These are phyloP conservation scores for Acropternis orthonyx DNA, from an alignment of 2,797 vertebrate species.

Conservation along the genomic window DNA sequence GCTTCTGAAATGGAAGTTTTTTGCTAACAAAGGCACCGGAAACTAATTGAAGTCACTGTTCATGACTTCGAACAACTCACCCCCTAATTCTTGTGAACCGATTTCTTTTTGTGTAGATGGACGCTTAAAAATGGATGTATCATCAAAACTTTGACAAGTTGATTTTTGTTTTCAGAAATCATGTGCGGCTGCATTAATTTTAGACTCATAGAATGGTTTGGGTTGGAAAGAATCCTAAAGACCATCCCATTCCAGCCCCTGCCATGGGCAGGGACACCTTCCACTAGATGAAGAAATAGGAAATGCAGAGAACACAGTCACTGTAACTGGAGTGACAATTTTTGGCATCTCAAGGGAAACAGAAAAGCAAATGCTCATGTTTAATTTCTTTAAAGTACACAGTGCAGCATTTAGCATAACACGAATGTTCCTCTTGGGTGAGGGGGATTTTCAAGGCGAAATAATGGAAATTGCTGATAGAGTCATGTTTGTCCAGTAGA, in stretches of 20 bases:
- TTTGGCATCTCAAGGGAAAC: background rate
- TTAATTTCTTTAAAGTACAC: background rate
- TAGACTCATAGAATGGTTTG: background rate
- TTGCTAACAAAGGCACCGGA: background rate
- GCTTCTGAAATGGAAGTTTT: background rate
- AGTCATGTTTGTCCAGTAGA: background rate
- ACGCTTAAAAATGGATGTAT: background rate
- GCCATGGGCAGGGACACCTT: background rate
- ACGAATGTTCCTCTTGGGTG: fast-evolving
- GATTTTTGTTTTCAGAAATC: background rate
- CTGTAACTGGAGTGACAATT: background rate
- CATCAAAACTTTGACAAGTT: background rate
- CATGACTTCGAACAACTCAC: background rate
- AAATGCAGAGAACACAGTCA: background rate
- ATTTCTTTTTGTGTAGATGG: background rate
- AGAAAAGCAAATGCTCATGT: background rate
- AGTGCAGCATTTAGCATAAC: background rate
- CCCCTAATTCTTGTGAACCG: background rate
- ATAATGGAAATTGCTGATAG: background rate
- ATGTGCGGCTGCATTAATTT: background rate
- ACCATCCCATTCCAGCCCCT: background rate
- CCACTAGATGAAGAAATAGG: background rate
- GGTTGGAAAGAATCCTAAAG: background rate
- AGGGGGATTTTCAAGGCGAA: background rate
- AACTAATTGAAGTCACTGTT: background rate